Conservation (phyloP, 2,888 invertebrate species). For the Invenusta paracnida region DNA sequence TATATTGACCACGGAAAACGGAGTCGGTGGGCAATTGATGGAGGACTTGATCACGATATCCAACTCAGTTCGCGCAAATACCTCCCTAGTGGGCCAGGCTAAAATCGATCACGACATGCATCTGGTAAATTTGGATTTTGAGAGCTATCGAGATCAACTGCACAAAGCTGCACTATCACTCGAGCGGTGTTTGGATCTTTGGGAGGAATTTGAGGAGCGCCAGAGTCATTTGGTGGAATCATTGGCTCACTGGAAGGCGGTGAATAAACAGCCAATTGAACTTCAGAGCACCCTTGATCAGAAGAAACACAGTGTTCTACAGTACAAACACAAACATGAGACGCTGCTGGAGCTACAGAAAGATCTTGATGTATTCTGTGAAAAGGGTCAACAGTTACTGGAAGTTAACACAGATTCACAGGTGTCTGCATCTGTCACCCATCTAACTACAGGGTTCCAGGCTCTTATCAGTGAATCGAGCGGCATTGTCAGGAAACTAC, state of each 20-base stretch:
- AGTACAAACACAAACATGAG: neutral
- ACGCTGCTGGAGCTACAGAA: neutral
- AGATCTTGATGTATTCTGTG: neutral
- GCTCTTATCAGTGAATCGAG: constrained; percentile 49
- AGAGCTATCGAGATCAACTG: constrained; percentile 71
- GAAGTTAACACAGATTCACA: constrained; percentile 12
- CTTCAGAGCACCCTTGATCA: neutral
- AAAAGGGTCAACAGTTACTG: neutral
- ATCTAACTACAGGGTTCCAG: constrained; percentile 73
- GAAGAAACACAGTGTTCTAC: neutral
- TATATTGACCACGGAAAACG: constrained; percentile 68
- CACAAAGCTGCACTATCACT: constrained; percentile 73
- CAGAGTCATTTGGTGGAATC: neutral
- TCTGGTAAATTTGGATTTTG: constrained; percentile 76
- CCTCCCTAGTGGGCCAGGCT: constrained; percentile 64
- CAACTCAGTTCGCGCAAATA: constrained; percentile 64
- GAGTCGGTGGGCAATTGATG: constrained; percentile 71
- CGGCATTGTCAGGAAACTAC: neutral
- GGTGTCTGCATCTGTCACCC: constrained; percentile 60
- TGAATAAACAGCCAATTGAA: constrained; percentile 55
- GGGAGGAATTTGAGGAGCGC: constrained; percentile 72
- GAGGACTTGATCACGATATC: constrained; percentile 72
- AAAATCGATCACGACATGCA: constrained; percentile 75
- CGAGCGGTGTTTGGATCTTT: constrained; percentile 72
- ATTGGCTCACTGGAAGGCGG: neutral